A percentile compares a stretch with the other conserved stretches of the same genome.
These are phyloP conservation scores for Varecia variegata DNA, from an alignment of 2,797 vertebrate genomes.

Conservation along the genomic window DNA sequence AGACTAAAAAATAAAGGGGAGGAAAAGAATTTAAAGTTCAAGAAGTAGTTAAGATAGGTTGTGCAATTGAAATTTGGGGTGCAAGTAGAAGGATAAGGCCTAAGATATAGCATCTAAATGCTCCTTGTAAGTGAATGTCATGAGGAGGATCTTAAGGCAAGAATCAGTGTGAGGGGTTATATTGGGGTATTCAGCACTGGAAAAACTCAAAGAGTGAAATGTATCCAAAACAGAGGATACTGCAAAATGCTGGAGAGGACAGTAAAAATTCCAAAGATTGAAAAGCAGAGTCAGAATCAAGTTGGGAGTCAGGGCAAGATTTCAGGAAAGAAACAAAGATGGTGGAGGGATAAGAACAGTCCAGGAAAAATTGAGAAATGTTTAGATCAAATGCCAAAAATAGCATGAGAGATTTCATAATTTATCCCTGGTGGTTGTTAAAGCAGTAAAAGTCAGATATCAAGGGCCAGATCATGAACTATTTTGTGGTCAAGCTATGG, in stretches of 20 bases:
- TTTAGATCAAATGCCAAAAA: neutral
- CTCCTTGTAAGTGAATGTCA: neutral
- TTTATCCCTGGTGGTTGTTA: neutral
- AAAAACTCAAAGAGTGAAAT: neutral
- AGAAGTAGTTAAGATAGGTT: neutral
- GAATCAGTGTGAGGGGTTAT: neutral
- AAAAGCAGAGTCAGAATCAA: neutral
- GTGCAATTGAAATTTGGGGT: neutral
- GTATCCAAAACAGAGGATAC: neutral
- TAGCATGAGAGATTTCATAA: neutral
- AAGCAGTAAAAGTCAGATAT: neutral
- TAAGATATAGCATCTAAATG: neutral
- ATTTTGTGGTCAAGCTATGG: neutral
- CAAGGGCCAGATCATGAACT: neutral
- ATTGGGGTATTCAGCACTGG: neutral
- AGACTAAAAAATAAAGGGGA: neutral
- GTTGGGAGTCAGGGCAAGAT: neutral
- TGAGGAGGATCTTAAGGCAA: neutral
- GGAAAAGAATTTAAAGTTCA: neutral
- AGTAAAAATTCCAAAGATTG: neutral
- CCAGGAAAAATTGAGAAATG: neutral
- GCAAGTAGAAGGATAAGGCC: neutral
- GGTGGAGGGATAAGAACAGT: neutral
- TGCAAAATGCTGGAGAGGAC: neutral
- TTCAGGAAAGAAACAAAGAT: neutral